Percentiles rank a stretch among this genome's conserved stretches.
These are phyloP conservation scores for Myotis myotis DNA, from an alignment of 2,797 vertebrate genomes.

Conservation along the genomic window DNA sequence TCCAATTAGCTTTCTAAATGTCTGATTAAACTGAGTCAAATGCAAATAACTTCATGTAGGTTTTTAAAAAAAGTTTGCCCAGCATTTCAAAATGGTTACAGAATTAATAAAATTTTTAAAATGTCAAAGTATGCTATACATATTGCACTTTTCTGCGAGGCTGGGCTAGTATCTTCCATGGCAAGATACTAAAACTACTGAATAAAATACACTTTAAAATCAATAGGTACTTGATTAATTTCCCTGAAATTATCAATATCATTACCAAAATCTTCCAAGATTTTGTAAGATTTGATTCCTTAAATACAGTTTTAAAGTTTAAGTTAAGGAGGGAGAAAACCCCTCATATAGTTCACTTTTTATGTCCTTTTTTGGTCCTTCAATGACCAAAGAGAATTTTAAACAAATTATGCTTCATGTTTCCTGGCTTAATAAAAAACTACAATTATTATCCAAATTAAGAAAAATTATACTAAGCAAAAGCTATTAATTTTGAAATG, in stretches of 20 bases:
- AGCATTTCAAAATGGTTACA: constrained; percentile 80
- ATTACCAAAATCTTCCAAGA: constrained; percentile 68
- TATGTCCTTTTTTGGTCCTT: constrained; percentile 75
- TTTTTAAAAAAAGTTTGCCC: constrained; percentile 59
- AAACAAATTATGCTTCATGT: constrained; percentile 77
- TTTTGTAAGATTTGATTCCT: constrained; percentile 76
- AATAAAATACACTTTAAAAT: constrained; percentile 74
- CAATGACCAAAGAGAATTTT: constrained; percentile 76
- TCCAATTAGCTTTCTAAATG: constrained; percentile 75
- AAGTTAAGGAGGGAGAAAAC: constrained; percentile 53
- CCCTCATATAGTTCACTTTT: constrained; percentile 73
- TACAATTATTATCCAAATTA: constrained; percentile 76
- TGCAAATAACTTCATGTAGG: constrained; percentile 56
- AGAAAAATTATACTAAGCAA: constrained; percentile 65
- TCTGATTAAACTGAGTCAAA: constrained; percentile 72
- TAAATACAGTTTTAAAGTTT: constrained; percentile 74
- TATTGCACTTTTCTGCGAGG: constrained; percentile 85
- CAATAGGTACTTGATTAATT: constrained; percentile 75
- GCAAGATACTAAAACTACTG: constrained; percentile 76
- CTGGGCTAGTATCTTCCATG: constrained; percentile 77
- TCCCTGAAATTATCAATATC: constrained; percentile 78
- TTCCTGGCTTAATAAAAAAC: constrained; percentile 75
- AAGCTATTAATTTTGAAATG: constrained; percentile 65
- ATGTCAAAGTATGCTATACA: constrained; percentile 80
- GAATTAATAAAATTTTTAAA: constrained; percentile 73